Evolutionary conservation across 2,797 vertebrate genomes (phyloP).

Genomic region (Gorsachius magnificus): DNA sequence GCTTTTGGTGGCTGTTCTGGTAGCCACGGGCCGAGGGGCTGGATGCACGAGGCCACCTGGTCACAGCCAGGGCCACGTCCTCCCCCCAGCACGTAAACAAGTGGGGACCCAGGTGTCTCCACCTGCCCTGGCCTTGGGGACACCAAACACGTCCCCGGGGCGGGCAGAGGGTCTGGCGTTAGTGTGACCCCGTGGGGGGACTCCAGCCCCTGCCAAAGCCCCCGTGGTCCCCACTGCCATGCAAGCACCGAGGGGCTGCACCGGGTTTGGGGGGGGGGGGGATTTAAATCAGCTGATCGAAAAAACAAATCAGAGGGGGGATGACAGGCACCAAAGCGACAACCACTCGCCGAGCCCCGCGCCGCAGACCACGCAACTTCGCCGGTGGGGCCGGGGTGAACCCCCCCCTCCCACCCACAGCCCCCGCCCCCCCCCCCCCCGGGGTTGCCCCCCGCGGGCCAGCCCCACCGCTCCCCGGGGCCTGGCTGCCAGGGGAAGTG

Average conservation of each 20-base stretch:
- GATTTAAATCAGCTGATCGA: constrained; percentile 43
- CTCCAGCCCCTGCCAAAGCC: background rate
- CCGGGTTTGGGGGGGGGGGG: background rate
- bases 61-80: background rate
- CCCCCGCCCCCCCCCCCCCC: background rate
- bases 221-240: background rate
- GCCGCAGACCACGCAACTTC: constrained; percentile 12
- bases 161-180: background rate
- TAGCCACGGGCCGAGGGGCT: background rate
- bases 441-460: background rate
- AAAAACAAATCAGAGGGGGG: constrained; percentile 44
- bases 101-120: background rate
- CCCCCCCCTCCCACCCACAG: background rate
- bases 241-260: background rate
- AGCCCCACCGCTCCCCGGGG: background rate
- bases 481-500: background rate
- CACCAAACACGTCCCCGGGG: background rate
- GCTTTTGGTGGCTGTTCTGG: background rate
- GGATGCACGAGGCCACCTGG: background rate
- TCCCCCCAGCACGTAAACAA: background rate
- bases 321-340: constrained; percentile 27
- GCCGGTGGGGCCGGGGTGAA: background rate
- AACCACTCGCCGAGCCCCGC: background rate
- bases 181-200: background rate
- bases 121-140: background rate